phyloP scores from a whole-genome alignment of 2,113 vertebrate genomes.

The Nematolebias whitei region DNA sequence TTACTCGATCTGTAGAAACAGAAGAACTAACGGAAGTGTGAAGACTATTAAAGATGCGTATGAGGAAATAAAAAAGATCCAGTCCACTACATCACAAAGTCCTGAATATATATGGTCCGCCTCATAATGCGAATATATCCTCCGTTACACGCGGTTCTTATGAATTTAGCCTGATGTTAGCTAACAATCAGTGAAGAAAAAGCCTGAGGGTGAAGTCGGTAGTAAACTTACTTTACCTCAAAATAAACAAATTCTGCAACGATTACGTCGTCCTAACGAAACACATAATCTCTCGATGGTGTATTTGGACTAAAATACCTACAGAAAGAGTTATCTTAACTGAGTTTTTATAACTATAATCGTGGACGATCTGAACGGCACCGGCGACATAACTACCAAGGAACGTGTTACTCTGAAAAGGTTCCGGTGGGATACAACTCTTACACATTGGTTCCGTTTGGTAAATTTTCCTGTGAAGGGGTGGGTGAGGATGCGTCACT shows the following conservation, averaged over 20 bases:
- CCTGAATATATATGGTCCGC: not conserved
- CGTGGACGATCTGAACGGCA: constrained; percentile 20
- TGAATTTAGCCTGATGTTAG: constrained; percentile 58
- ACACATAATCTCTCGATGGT: constrained; percentile 21
- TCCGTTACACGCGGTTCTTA: not conserved
- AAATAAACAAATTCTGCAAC: constrained; percentile 28
- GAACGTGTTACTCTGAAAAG: constrained; percentile 48
- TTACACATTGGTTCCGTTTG: constrained; percentile 25
- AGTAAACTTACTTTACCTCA: constrained; percentile 65
- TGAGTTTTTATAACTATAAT: constrained; percentile 32
- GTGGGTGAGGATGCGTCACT: no score
- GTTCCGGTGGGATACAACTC: constrained; percentile 29
- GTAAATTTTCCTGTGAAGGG: no score
- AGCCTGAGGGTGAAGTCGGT: constrained; percentile 47
- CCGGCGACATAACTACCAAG: constrained; percentile 63
- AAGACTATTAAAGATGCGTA: not conserved
- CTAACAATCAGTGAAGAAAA: constrained; percentile 50
- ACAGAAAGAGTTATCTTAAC: constrained; percentile 9
- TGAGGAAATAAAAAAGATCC: not conserved
- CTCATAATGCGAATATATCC: not conserved
- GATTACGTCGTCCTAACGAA: constrained; percentile 13
- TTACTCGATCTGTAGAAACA: not conserved
- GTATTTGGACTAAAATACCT: not conserved
- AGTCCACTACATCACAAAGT: not conserved
- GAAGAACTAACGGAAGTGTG: not conserved